phyloP scores from a whole-genome alignment of 92 coral and sea anemone genomes.

The Heteractis magnifica region DNA sequence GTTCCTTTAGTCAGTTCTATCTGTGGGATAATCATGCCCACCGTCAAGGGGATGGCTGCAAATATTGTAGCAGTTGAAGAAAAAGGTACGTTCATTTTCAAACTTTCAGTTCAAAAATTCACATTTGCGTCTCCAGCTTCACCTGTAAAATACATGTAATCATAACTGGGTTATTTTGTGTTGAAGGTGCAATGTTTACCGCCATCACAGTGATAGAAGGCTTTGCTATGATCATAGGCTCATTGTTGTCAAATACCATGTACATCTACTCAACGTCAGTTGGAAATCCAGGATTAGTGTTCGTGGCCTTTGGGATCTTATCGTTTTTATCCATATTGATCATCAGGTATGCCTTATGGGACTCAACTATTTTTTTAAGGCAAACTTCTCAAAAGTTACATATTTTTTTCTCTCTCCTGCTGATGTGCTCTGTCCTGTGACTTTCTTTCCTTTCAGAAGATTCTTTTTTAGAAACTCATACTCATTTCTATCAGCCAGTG shows the following conservation, averaged over 20 bases:
- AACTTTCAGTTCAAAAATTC: not conserved
- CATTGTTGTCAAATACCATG: conserved; percentile 37
- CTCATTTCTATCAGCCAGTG: no score
- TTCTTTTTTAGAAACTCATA: no score
- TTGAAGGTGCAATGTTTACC: conserved; percentile 59
- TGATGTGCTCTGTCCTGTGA: not conserved
- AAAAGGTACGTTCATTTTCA: conserved; percentile 49
- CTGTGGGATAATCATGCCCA: conserved; percentile 58
- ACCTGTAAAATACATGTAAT: not conserved
- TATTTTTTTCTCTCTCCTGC: not conserved
- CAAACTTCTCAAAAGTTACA: no score
- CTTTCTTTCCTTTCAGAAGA: no score
- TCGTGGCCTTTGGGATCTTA: conserved; percentile 32
- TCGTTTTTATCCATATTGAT: conserved; percentile 34
- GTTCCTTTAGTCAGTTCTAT: conserved; percentile 60
- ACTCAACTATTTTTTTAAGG: no score
- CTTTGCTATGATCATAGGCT: conserved; percentile 40
- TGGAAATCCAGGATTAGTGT: conserved; percentile 59
- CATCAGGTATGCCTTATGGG: conserved; percentile 27
- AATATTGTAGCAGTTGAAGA: conserved; percentile 55
- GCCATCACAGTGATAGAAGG: conserved; percentile 58
- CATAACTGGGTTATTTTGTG: not conserved
- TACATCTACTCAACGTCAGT: conserved; percentile 47
- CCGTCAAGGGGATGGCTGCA: conserved; percentile 69
- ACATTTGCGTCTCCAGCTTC: not conserved